phyloP scores from a whole-genome alignment of 37 sponge, comb jelly and placozoan species.

The Dysidea cf. avara region DNA sequence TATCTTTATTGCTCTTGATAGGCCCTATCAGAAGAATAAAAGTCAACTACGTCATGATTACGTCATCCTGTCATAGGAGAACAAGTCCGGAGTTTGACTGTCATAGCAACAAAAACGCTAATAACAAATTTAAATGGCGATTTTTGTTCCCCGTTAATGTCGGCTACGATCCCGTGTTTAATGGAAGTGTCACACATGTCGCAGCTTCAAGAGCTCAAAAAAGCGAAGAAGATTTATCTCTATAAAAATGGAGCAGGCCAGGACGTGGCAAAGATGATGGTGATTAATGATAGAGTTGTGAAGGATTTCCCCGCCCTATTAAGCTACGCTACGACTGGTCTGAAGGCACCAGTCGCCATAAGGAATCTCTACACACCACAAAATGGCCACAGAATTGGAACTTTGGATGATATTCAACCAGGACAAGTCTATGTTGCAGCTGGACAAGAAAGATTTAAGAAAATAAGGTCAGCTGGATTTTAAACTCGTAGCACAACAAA shows the following conservation, averaged over 20 bases:
- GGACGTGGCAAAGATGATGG: conserved; percentile 51
- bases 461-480: conserved; percentile 40
- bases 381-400: conserved; percentile 54
- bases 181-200: conserved; percentile 30
- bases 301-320: conserved; percentile 77
- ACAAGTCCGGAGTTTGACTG: too few relatives aligned
- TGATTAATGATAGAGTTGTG: conserved; percentile 73
- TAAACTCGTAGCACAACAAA: neutral
- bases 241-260: conserved; percentile 52
- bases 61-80: too few relatives aligned
- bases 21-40: too few relatives aligned
- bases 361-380: conserved; percentile 84
- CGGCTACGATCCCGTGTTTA: too few relatives aligned
- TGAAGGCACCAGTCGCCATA: conserved; percentile 77
- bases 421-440: conserved; percentile 85
- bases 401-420: conserved; percentile 43
- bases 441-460: conserved; percentile 79
- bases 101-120: neutral
- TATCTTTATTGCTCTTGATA: too few relatives aligned
- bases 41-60: too few relatives aligned
- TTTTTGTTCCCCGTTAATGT: too few relatives aligned
- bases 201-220: conserved; percentile 41
- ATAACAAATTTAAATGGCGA: neutral
- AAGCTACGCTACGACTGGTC: conserved; percentile 67
- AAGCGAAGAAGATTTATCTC: conserved; percentile 61